phyloP scores from a whole-genome alignment of 2,888 invertebrate species.

The Apamea epomidion region DNA sequence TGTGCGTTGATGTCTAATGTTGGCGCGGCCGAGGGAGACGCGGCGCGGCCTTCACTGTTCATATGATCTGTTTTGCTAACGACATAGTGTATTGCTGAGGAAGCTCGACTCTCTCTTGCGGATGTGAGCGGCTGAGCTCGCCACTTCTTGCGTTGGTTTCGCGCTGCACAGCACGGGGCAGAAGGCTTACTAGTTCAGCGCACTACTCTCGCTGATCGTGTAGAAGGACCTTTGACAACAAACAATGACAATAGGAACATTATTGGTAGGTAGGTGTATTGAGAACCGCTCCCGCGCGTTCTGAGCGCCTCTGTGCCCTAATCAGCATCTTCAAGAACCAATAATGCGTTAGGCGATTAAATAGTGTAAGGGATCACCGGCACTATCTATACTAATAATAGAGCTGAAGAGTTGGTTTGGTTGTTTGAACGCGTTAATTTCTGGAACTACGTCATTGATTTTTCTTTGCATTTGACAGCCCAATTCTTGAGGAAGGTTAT shows the following conservation, averaged over 20 bases:
- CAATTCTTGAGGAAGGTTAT: not conserved
- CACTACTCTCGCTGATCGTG: not conserved
- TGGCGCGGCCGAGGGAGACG: conserved; percentile 10
- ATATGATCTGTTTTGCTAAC: conserved; percentile 18
- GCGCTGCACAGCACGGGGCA: not conserved
- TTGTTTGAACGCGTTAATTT: too few relatives aligned
- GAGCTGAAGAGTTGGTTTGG: not conserved
- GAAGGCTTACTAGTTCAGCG: not conserved
- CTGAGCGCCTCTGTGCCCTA: not conserved
- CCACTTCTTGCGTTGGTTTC: not conserved
- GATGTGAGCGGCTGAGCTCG: not conserved
- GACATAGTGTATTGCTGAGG: conserved; percentile 8
- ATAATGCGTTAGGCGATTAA: not conserved
- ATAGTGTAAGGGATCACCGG: not conserved
- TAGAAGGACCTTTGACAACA: not conserved
- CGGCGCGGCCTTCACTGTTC: conserved; percentile 7
- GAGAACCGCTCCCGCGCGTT: not conserved
- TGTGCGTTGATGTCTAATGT: conserved; percentile 71
- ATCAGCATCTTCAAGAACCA: not conserved
- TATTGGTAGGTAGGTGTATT: not conserved
- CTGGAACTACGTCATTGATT: not conserved
- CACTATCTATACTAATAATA: not conserved
- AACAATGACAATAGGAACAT: not conserved
- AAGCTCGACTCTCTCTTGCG: conserved; percentile 1
- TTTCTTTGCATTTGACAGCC: not conserved